Base-by-base conservation (phyloP, 2,888 invertebrate genomes). In the Hirtodrosophila confusa region DNA sequence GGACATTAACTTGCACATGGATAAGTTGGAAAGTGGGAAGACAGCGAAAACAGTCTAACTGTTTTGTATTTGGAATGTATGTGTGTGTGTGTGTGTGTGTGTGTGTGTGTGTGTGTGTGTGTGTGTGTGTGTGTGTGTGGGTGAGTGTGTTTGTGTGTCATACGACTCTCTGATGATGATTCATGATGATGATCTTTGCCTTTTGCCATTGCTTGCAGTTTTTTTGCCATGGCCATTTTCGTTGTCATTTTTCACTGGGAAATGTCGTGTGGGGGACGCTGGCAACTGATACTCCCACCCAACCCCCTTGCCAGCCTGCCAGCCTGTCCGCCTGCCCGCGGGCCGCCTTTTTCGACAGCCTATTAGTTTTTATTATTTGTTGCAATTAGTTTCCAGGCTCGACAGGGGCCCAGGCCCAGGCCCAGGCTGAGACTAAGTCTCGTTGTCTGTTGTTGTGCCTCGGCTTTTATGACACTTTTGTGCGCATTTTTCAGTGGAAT, bases 311-410 rank as follows among this genome's bases (percentile, higher is more conserved):
- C n/a, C 2, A 11, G 64, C 12, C 10, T 17, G 33, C 12, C 17
- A 17, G 17, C 7, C 11, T 12, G 24, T 11, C 17, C 29, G 9
- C 65, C 64, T 17, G 17, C 17, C 73, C 63, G 68, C 60, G 60
- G 55, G 64, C 53, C 41, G 23, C 24, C 64, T 75, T 64, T 83
- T 83, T 83, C 82, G 88, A 88, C 88, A 88, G 82, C 82, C 88
- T 88, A 88, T 88, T 88, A 88, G 88, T 88, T 84, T 88, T 84
- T 88, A 88, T 84, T 84, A 84, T 84, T 88, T 84, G 83, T 75
- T 88, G 83, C 83, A 84, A 84, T 84, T 84, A 84, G 88, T 84
- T 88, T 75, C 65, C 68, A 60, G 69, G 82, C 87, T 58, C 64
- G 56, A 49, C 51, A 60, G 49, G 12, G 31, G 24, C 33, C 27